Evolutionary conservation across 23 tunicate species (phyloP).

Genomic region (Trididemnum nubilum): DNA sequence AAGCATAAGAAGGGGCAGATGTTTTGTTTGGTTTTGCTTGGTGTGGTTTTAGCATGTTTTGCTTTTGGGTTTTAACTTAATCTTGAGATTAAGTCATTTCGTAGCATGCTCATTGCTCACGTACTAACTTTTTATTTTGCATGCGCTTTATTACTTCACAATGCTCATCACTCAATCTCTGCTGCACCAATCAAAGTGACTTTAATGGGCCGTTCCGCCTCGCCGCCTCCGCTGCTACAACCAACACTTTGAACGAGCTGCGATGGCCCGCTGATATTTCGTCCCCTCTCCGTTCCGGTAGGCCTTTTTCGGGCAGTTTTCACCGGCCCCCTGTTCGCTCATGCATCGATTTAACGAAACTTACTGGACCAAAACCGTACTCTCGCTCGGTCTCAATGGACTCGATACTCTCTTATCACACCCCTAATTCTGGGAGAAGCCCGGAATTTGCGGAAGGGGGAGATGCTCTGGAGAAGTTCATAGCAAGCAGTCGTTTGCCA

Average conservation of each 20-base stretch:
- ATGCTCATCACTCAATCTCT: background rate
- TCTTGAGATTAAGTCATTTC: too few relatives aligned
- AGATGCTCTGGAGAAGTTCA: background rate
- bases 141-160: background rate
- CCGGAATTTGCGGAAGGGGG: background rate
- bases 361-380: background rate
- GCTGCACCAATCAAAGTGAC: slow-evolving; percentile 11
- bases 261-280: background rate
- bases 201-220: background rate
- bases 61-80: too few relatives aligned
- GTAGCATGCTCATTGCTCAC: too few relatives aligned
- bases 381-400: slow-evolving; percentile 5
- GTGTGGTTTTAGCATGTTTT: too few relatives aligned
- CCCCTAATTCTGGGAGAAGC: background rate
- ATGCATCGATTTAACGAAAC: background rate
- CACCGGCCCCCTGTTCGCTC: background rate
- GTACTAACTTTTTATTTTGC: slow-evolving; percentile 1
- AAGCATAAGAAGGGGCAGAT: too few relatives aligned
- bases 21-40: too few relatives aligned
- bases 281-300: background rate
- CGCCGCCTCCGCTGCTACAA: background rate
- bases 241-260: background rate
- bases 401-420: slow-evolving; percentile 7
- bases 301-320: background rate
- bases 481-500: background rate